A percentile compares a stretch with the other conserved stretches of the same genome.
These are phyloP conservation scores for Zaprionus gabonicus DNA, from an alignment of 1,140 invertebrate genomes.

Conservation along the genomic window DNA sequence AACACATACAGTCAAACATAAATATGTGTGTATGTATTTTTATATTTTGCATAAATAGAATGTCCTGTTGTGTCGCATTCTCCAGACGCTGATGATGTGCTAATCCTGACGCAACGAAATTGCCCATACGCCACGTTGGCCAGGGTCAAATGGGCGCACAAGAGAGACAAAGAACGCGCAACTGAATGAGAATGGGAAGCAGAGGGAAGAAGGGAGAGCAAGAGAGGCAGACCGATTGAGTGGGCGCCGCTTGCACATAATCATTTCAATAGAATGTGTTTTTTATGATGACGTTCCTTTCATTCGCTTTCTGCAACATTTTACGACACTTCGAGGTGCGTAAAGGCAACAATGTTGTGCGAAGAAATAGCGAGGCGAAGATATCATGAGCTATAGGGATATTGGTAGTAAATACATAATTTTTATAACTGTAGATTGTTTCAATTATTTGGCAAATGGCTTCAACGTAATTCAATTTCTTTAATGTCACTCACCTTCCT, in stretches of 20 bases:
- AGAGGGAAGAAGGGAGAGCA: not conserved
- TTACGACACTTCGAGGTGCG: conserved; percentile 25
- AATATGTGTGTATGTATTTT: not conserved
- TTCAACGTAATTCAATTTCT: not conserved
- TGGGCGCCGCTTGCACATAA: conserved; percentile 30
- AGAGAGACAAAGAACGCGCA: not conserved
- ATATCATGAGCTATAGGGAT: not conserved
- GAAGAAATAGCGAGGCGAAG: not conserved
- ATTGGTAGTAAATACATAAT: conserved; percentile 6
- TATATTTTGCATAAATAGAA: conserved; percentile 52
- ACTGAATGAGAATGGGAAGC: no score
- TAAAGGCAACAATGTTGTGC: conserved; percentile 3
- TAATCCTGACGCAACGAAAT: conserved; percentile 52
- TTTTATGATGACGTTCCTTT: conserved; percentile 32
- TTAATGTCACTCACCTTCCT: not conserved
- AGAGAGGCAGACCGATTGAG: not conserved
- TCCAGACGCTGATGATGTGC: conserved; percentile 61
- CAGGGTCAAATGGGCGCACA: conserved; percentile 3
- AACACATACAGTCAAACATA: not conserved
- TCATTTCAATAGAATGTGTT: conserved; percentile 39
- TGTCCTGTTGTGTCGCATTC: conserved; percentile 32
- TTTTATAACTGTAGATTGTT: not conserved
- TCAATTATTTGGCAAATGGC: not conserved
- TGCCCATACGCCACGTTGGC: conserved; percentile 40
- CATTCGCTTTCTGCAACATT: conserved; percentile 18